phyloP scores from a whole-genome alignment of 2,888 invertebrate genomes.

The Clanis bilineata region DNA sequence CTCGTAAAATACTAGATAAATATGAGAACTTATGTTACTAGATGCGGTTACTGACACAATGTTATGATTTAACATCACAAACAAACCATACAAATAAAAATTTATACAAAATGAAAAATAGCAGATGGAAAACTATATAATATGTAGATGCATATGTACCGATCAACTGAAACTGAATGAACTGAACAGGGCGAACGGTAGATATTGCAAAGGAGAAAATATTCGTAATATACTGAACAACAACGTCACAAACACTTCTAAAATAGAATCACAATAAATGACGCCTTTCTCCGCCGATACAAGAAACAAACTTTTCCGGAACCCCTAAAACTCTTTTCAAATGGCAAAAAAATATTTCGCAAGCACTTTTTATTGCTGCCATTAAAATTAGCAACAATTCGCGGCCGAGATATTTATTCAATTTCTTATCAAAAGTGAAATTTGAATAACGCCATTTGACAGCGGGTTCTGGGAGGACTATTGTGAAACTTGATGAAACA shows the following conservation, averaged over 20 bases:
- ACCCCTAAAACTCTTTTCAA: conserved; percentile 5
- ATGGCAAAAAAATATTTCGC: conserved; percentile 2
- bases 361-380: conserved; percentile 49
- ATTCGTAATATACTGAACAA: neutral
- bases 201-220: neutral
- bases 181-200: no score
- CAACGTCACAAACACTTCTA: neutral
- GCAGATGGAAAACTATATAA: no score
- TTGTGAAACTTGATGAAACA: conserved; percentile 69
- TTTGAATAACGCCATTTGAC: conserved; percentile 70
- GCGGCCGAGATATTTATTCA: conserved; percentile 63
- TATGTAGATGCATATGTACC: no score
- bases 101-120: no score
- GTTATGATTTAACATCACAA: no score
- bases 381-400: conserved; percentile 56
- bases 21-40: no score
- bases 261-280: neutral
- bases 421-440: conserved; percentile 72
- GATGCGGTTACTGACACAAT: no score
- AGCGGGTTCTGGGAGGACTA: conserved; percentile 63
- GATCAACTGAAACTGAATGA: no score
- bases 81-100: no score
- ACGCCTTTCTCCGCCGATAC: neutral
- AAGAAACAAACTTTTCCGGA: neutral
- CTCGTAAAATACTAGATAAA: no score